Percentiles rank a stretch among this genome's conserved stretches.
Conservation (phyloP, 2,113 vertebrate genomes). For the Alosa alosa region DNA sequence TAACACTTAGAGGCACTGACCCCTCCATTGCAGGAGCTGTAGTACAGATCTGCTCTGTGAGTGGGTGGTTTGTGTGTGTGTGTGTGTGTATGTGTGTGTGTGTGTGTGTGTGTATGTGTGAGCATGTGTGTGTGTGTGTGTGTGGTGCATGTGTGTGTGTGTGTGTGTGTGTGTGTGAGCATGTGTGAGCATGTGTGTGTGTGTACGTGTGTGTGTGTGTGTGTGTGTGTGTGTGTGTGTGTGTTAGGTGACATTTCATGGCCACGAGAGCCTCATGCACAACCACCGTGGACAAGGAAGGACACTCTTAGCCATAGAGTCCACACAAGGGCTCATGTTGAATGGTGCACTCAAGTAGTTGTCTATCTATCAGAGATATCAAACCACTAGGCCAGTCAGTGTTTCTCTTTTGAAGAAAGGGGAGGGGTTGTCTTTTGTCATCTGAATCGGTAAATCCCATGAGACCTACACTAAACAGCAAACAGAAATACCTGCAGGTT, state of each 20-base stretch:
- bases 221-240: neutral
- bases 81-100: too few relatives aligned
- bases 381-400: too few relatives aligned
- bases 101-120: too few relatives aligned
- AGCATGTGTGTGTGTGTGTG: neutral
- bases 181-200: neutral
- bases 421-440: neutral
- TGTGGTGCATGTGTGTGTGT: neutral
- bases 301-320: neutral
- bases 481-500: neutral
- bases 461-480: neutral
- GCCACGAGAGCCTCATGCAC: neutral
- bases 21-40: too few relatives aligned
- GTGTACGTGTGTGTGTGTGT: too few relatives aligned
- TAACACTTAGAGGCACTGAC: too few relatives aligned
- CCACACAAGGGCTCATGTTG: neutral
- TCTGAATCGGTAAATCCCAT: neutral
- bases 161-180: neutral
- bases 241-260: neutral
- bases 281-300: neutral
- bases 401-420: neutral
- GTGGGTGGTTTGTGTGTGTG: too few relatives aligned
- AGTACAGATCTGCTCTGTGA: too few relatives aligned
- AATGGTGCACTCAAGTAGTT: neutral
- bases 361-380: too few relatives aligned